These are phyloP conservation scores for Porites australiensis DNA, from an alignment of 64 coral and sea anemone species.

Conservation along the genomic window DNA sequence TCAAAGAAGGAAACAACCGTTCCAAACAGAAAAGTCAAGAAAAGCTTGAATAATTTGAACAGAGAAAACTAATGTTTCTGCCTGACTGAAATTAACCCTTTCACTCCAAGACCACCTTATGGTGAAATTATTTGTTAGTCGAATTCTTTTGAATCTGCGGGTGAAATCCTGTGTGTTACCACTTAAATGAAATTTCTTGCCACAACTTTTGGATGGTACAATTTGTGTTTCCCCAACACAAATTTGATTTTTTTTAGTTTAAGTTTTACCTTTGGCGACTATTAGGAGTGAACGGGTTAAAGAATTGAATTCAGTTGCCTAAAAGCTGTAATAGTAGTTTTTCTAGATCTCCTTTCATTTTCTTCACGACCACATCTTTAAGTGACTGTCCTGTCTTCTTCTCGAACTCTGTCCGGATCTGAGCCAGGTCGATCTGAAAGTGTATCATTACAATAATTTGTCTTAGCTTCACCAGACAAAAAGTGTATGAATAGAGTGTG, in stretches of 20 bases:
- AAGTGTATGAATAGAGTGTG: neutral
- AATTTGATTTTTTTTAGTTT: no score
- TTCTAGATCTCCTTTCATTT: constrained; percentile 68
- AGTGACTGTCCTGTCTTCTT: constrained; percentile 50
- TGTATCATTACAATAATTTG: neutral
- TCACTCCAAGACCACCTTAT: no score
- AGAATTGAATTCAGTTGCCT: neutral
- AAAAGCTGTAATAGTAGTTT: constrained; percentile 50
- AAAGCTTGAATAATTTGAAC: neutral
- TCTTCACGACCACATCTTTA: constrained; percentile 26
- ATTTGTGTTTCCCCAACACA: no score
- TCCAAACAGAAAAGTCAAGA: neutral
- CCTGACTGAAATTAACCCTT: neutral
- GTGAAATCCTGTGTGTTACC: no score
- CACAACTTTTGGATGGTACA: no score
- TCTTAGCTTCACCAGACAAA: neutral
- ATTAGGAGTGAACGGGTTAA: no score
- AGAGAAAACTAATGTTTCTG: neutral
- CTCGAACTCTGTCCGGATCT: constrained; percentile 33
- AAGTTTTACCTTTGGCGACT: no score
- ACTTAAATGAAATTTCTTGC: no score
- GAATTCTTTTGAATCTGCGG: no score
- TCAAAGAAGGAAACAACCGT: no score
- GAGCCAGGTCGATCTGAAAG: constrained; percentile 54
- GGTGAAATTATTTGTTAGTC: no score